Evolutionary conservation across 2,888 invertebrate genomes (phyloP).

Genomic region (Podotricha telesiphe): DNA sequence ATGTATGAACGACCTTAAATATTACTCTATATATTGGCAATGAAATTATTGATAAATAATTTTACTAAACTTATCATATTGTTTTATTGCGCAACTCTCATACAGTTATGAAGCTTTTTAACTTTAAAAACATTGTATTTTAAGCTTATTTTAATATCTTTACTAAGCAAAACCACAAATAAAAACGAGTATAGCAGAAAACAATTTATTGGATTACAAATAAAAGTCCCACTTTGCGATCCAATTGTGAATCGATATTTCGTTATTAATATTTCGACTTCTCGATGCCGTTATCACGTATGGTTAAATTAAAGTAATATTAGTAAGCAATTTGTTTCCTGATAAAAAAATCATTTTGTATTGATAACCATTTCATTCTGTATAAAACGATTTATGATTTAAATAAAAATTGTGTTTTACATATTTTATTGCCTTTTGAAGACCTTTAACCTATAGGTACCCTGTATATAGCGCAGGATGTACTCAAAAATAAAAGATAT

Average conservation of each 20-base stretch:
- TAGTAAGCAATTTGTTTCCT: constrained; percentile 30
- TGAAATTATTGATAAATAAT: too few relatives aligned
- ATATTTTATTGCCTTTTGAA: too few relatives aligned
- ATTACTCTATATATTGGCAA: too few relatives aligned
- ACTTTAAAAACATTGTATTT: too few relatives aligned
- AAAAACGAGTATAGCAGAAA: constrained; percentile 40
- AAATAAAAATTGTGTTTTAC: not conserved
- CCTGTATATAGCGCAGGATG: too few relatives aligned
- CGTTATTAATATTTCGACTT: constrained; percentile 50
- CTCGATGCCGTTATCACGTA: constrained; percentile 47
- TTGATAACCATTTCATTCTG: constrained; percentile 3
- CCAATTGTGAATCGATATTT: constrained; percentile 58
- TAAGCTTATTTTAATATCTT: too few relatives aligned
- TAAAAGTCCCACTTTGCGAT: constrained; percentile 59
- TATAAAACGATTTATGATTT: constrained; percentile 1
- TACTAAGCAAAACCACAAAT: not conserved
- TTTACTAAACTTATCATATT: too few relatives aligned
- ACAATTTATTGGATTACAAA: constrained; percentile 62
- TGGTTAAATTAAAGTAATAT: constrained; percentile 24
- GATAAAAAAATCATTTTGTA: constrained; percentile 25
- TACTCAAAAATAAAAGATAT: too few relatives aligned
- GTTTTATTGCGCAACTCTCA: too few relatives aligned
- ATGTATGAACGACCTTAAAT: too few relatives aligned
- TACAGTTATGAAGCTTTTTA: too few relatives aligned
- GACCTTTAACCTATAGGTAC: too few relatives aligned